Evolutionary conservation across 2,113 vertebrate species (phyloP), one percentile per base, ranked within the genome.

Genomic region (Fregetta grallaria): DNA sequence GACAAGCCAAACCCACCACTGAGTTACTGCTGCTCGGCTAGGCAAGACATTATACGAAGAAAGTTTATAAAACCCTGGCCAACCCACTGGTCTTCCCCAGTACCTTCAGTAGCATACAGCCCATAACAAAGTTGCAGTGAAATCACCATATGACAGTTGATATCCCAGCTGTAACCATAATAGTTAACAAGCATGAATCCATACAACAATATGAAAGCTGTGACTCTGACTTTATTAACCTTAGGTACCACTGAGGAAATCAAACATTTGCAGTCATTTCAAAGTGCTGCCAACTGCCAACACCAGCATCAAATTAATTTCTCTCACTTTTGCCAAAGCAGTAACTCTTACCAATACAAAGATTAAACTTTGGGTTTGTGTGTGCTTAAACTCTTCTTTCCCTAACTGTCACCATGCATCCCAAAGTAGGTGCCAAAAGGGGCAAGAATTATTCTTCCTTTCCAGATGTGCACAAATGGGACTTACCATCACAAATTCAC

Each of bases 1-100:
- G 77, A 61, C 36, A 94, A 91, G 89, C 94, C 95, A 96, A 95
- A 90, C 53, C 40, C 77, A 88, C 77, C 59, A 75, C 80, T 27
- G 87, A 73, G 83, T 73, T 62, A 44, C 66, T 73, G 66, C 70
- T 95, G 89, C 70, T 53, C 49, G 40, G 8, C 65, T 26, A 85
- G 91, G n/a, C 40, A 70, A 81, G 65, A 12, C 32, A 63, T 63
- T 12, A 49, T 23, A 55, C 1, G 5, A 79, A 78, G 27, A 42
- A 85, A 95, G 45, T 45, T 62, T 18, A 36, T 44, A 93, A 91
- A 92, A 73, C 20, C 16, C 29, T 47, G 40, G 62, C 32, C n/a
- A 85, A 38, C 7, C 5, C 49, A 20, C n/a, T 26, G 29, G 32
- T 47, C 34, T 52, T 90, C 22, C 20, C 55, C 15, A 38, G 38